phyloP scores from a whole-genome alignment of 2,888 invertebrate genomes.

The Noctua comes region DNA sequence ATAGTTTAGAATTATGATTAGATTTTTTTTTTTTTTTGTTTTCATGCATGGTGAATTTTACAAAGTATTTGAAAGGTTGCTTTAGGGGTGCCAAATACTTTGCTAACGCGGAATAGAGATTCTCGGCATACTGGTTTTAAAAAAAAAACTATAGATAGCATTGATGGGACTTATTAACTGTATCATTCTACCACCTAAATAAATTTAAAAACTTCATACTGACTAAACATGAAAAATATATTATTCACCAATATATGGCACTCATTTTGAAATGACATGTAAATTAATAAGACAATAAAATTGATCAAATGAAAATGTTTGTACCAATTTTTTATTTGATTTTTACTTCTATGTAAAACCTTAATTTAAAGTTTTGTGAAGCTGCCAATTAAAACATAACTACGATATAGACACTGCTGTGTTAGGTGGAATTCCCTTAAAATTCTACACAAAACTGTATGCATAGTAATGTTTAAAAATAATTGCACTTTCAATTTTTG shows the following conservation, averaged over 20 bases:
- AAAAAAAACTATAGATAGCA: conserved; percentile 35
- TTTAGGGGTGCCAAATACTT: background rate
- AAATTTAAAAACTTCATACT: conserved; percentile 53
- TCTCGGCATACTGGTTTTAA: conserved; percentile 10
- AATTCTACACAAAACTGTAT: conserved; percentile 69
- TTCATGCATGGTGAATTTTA: conserved; percentile 1
- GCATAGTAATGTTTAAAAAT: conserved; percentile 68
- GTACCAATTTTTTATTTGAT: conserved; percentile 49
- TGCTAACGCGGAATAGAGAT: conserved; percentile 24
- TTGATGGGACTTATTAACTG: conserved; percentile 50
- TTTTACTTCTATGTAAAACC: conserved; percentile 29
- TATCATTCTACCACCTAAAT: conserved; percentile 51
- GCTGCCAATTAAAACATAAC: conserved; percentile 63
- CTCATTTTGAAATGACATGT: conserved; percentile 55
- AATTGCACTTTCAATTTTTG: conserved; percentile 83
- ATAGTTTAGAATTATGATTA: conserved; percentile 24
- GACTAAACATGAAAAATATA: conserved; percentile 61
- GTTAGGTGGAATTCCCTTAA: conserved; percentile 81
- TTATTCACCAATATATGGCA: conserved; percentile 68
- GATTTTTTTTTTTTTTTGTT: conserved; percentile 6
- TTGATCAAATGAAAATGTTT: conserved; percentile 55
- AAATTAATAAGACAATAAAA: conserved; percentile 32
- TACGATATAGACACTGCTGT: conserved; percentile 44
- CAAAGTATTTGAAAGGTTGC: background rate
- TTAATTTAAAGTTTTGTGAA: conserved; percentile 46